Evolutionary conservation across 2,888 invertebrate species (phyloP).

Genomic region (Liopterus haemorrhoidalis): DNA sequence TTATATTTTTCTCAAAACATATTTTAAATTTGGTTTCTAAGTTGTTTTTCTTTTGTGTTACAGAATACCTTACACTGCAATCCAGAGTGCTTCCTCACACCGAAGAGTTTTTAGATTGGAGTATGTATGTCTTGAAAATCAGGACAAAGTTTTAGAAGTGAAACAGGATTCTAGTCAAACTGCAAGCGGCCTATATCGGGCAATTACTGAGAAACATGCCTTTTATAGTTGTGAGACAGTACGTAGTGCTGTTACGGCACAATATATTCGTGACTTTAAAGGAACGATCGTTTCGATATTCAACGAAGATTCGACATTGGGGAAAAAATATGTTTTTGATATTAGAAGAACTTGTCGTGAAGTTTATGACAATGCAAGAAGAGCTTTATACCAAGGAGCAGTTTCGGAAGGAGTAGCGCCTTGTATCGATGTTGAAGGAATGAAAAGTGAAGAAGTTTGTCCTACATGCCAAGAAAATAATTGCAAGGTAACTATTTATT

Average conservation of each 20-base stretch:
- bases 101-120: slow-evolving; percentile 69
- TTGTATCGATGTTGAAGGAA: slow-evolving; percentile 27
- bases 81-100: slow-evolving; percentile 71
- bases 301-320: slow-evolving; percentile 79
- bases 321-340: slow-evolving; percentile 87
- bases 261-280: slow-evolving; percentile 83
- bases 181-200: slow-evolving; percentile 76
- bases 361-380: slow-evolving; percentile 80
- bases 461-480: slow-evolving; percentile 37
- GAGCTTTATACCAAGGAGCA: slow-evolving; percentile 56
- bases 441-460: slow-evolving; percentile 37
- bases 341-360: slow-evolving; percentile 82
- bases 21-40: no score
- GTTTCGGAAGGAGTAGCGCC: slow-evolving; percentile 30
- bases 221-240: slow-evolving; percentile 92
- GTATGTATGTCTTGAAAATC: slow-evolving; percentile 63
- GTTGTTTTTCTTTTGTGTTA: slow-evolving; percentile 36
- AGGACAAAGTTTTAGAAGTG: slow-evolving; percentile 65
- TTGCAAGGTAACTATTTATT: slow-evolving; percentile 39
- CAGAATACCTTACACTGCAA: slow-evolving; percentile 76
- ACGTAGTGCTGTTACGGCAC: slow-evolving; percentile 77
- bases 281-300: slow-evolving; percentile 87
- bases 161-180: slow-evolving; percentile 76
- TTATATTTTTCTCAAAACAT: no score
- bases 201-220: slow-evolving; percentile 86